These are phyloP conservation scores for Stomatorhinus ivindoensis DNA, from an alignment of 2,113 vertebrate genomes.

Conservation along the genomic window DNA sequence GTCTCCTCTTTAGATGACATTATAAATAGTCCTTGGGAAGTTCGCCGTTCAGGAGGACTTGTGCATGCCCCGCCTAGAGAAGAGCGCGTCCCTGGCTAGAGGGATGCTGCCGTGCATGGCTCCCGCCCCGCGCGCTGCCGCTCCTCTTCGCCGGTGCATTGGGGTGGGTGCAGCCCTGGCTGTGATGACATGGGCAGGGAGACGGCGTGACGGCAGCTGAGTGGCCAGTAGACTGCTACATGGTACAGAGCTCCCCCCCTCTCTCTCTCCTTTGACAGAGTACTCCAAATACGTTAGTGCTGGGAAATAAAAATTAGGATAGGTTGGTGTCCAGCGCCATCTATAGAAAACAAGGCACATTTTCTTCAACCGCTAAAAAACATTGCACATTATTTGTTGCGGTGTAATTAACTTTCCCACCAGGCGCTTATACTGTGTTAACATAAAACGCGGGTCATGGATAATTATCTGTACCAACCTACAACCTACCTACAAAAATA, in stretches of 20 bases:
- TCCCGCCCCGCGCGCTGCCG: conserved; percentile 33
- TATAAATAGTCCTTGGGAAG: conserved; percentile 32
- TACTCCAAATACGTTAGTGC: not conserved
- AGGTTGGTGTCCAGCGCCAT: conserved; percentile 42
- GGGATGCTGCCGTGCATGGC: conserved; percentile 32
- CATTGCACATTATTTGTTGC: not conserved
- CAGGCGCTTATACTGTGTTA: not conserved
- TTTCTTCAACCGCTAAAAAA: not conserved
- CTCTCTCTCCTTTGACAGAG: not conserved
- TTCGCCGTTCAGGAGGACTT: conserved; percentile 6
- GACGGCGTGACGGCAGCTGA: conserved; percentile 27
- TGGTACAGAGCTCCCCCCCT: not conserved
- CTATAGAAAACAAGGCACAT: conserved; percentile 24
- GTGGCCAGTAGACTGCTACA: conserved; percentile 14
- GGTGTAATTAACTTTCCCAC: not conserved
- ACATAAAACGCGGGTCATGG: not conserved
- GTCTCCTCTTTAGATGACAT: conserved; percentile 1
- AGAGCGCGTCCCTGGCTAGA: conserved; percentile 21
- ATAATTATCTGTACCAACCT: not conserved
- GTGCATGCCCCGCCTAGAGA: conserved; percentile 15
- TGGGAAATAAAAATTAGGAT: not conserved
- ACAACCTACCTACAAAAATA: not conserved
- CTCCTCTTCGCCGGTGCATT: conserved; percentile 21
- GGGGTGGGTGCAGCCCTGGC: conserved; percentile 30
- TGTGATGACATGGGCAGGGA: conserved; percentile 20